phyloP scores from a whole-genome alignment of 2,797 vertebrate species.

The Salarias fasciatus region DNA sequence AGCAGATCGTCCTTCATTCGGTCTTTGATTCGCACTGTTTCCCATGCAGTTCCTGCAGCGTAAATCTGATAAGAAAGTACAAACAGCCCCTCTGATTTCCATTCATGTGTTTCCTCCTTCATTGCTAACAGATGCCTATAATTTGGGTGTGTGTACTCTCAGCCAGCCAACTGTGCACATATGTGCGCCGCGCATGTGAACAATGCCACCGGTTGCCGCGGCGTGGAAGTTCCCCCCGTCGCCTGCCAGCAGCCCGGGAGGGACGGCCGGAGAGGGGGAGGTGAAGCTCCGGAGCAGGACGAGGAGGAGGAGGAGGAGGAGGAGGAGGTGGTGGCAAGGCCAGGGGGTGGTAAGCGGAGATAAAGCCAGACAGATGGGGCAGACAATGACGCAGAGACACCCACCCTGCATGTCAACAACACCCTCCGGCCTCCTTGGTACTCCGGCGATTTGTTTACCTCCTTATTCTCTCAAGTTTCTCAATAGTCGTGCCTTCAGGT shows the following conservation, averaged over 20 bases:
- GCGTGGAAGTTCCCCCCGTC: conserved; percentile 65
- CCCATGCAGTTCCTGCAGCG: neutral
- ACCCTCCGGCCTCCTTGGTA: conserved; percentile 34
- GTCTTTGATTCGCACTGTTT: neutral
- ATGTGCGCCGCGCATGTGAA: conserved; percentile 51
- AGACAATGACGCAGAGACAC: conserved; percentile 73
- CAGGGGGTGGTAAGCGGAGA: conserved; percentile 53
- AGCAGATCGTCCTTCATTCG: too few species aligned
- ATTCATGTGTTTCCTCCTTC: conserved; percentile 10
- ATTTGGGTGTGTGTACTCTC: neutral
- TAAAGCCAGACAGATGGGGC: conserved; percentile 78
- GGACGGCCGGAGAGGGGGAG: conserved; percentile 67
- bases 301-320: conserved; percentile 15
- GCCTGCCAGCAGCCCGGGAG: conserved; percentile 60
- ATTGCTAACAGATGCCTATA: conserved; percentile 59
- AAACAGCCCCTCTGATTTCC: conserved; percentile 20
- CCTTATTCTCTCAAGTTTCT: conserved; percentile 21
- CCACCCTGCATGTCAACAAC: conserved; percentile 70
- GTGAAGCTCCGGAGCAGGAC: too few species aligned
- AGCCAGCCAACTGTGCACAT: conserved; percentile 47
- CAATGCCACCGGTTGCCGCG: conserved; percentile 79
- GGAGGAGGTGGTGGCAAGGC: conserved; percentile 4
- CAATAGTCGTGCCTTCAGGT: neutral
- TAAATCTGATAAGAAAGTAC: conserved; percentile 10
- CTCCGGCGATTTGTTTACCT: conserved; percentile 32